Base-by-base conservation (phyloP, 2,888 invertebrate species). In the Spatulosminthurus flaviceps region DNA sequence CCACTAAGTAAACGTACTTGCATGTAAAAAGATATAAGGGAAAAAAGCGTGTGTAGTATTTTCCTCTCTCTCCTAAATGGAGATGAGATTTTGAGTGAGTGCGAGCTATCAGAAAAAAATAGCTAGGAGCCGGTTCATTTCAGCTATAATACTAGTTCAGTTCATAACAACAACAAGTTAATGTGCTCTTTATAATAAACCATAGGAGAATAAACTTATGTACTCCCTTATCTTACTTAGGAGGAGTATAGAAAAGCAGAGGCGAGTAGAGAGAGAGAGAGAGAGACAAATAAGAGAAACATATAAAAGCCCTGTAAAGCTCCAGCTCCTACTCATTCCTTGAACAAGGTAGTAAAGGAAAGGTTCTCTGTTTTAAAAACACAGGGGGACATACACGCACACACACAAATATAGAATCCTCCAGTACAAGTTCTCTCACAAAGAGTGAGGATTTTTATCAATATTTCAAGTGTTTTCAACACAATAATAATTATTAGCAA, bases 281-380 rank as follows among this genome's bases (percentile, higher is more conserved):
- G 51, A 51, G 2, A 51, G 16, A 51, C 16, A 51, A 5, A 51
- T 19, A 51, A 2, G 64, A 13, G 64, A 16, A 51, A n/a, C 16
- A 51, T 29, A 51, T 60, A 73, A 60, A 73, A 51, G 73, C 60
- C 29, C 19, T 43, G 60, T 28, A 28, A 7, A 0, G 51, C 60
- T 60, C 60, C 73, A 73, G 19, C 19, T 16, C 29, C 60, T 73
- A 43, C 60, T 73, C 73, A 73, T 26, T 73, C 73, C 28, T 60
- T 73, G 60, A 60, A 60, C 13, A 28, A 43, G 28, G 51, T 60
- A 60, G 60, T 26, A 60, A 70, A 41, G 70, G 11, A 51, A 51
- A 5, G 5, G 16, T 51, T 5, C 19, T 19, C 51, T 51, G 19
- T 51, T 72, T 26, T 19, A 26, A 24, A 42, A 22, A 42, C 7